These are phyloP conservation scores for Probaryconus sp. DNA, from an alignment of 1,140 invertebrate species.

Conservation along the genomic window DNA sequence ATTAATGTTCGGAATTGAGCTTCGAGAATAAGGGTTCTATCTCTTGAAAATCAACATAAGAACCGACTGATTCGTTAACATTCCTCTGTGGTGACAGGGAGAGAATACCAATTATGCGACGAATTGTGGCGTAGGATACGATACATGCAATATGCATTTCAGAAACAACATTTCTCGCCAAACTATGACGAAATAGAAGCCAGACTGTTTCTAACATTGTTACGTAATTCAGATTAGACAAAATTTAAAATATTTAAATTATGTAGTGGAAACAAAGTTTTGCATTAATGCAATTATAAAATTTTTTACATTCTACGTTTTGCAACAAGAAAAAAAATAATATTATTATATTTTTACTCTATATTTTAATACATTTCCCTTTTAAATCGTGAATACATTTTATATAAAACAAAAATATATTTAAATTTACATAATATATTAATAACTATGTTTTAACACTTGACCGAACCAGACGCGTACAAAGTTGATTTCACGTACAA, in stretches of 20 bases:
- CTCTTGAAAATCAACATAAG: conserved; percentile 18
- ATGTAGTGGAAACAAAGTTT: too few relatives aligned
- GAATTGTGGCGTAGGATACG: conserved; percentile 14
- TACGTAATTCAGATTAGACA: conserved; percentile 16
- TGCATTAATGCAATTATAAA: too few relatives aligned
- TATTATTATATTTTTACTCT: too few relatives aligned
- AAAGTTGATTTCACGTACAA: too few relatives aligned
- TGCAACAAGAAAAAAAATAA: too few relatives aligned
- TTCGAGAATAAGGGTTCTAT: background rate
- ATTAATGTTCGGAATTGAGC: conserved; percentile 9
- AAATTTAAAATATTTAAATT: conserved; percentile 22
- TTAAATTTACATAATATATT: background rate
- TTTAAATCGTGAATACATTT: too few relatives aligned
- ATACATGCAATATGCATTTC: conserved; percentile 59
- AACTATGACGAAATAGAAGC: conserved; percentile 35
- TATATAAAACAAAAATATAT: conserved; percentile 10
- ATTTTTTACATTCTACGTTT: too few relatives aligned
- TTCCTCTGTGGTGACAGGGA: conserved; percentile 18
- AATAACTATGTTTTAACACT: background rate
- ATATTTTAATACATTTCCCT: too few relatives aligned
- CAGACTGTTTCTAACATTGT: conserved; percentile 23
- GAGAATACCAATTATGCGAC: conserved; percentile 46
- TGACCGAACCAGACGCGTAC: too few relatives aligned
- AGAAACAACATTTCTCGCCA: conserved; percentile 31
- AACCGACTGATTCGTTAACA: conserved; percentile 24